Evolutionary conservation across 1,140 invertebrate genomes (phyloP).

Genomic region (Drosophila ercepeae): DNA sequence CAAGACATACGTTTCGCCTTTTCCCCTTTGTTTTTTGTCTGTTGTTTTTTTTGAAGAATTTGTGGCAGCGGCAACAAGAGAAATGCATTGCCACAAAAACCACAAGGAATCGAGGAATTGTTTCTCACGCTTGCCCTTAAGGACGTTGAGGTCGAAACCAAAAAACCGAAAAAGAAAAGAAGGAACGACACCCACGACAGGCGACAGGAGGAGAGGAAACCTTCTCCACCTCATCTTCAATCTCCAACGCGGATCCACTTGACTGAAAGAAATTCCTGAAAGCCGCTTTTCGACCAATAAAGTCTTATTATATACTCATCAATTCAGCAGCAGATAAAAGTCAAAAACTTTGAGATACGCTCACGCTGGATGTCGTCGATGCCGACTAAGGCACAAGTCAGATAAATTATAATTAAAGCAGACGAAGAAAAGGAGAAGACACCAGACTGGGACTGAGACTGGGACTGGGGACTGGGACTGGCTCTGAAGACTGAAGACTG

Average conservation of each 20-base stretch:
- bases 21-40: slow-evolving; percentile 29
- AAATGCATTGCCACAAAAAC: slow-evolving; percentile 65
- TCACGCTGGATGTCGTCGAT: slow-evolving; percentile 59
- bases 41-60: slow-evolving; percentile 43
- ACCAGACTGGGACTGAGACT: slow-evolving; percentile 16
- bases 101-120: slow-evolving; percentile 30
- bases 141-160: slow-evolving; percentile 9
- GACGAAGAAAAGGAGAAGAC: slow-evolving; percentile 58
- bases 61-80: slow-evolving; percentile 65
- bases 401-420: slow-evolving; percentile 83
- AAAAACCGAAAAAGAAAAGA: neutral
- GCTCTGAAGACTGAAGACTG: slow-evolving; percentile 23
- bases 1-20: slow-evolving; percentile 62
- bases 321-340: slow-evolving; percentile 82
- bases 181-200: slow-evolving; percentile 42
- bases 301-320: slow-evolving; percentile 83
- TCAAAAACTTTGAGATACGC: slow-evolving; percentile 80
- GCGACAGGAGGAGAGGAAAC: slow-evolving; percentile 20
- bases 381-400: slow-evolving; percentile 67
- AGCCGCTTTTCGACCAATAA: slow-evolving; percentile 77
- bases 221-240: neutral
- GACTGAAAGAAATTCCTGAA: slow-evolving; percentile 57
- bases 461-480: slow-evolving; percentile 18
- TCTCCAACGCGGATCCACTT: slow-evolving; percentile 18
- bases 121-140: slow-evolving; percentile 42